phyloP scores from a whole-genome alignment of 2,797 vertebrate genomes.

The Onychomys leucogaster region DNA sequence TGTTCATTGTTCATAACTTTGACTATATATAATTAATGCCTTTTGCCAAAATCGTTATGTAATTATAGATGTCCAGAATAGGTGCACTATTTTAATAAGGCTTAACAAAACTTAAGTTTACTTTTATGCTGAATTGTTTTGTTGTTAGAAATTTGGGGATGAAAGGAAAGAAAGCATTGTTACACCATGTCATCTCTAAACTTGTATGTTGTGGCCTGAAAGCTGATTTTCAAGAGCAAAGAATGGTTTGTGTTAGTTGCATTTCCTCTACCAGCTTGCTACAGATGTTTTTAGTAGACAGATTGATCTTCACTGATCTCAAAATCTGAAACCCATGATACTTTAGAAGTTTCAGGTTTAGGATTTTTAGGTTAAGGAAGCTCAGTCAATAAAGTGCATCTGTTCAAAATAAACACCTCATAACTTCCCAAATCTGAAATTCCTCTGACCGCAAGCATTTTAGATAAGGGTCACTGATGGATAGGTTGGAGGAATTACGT shows the following conservation, averaged over 20 bases:
- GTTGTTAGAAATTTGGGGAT: slow-evolving; percentile 42
- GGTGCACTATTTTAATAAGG: slow-evolving; percentile 28
- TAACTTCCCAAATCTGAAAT: background rate
- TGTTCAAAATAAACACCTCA: background rate
- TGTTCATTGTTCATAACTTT: slow-evolving; percentile 66
- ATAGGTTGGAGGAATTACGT: background rate
- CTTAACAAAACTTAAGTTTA: slow-evolving; percentile 20
- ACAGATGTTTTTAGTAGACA: background rate
- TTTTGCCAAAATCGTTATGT: slow-evolving; percentile 65
- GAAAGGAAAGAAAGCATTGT: slow-evolving; percentile 38
- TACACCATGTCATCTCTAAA: background rate
- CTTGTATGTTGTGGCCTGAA: background rate
- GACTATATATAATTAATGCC: slow-evolving; percentile 56
- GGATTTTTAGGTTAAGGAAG: background rate
- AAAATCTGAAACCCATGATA: background rate
- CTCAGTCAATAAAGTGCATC: background rate
- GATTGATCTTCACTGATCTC: background rate
- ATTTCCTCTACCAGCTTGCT: background rate
- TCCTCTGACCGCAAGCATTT: background rate
- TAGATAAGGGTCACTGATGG: background rate
- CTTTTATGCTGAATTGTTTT: slow-evolving; percentile 47
- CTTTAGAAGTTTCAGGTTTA: background rate
- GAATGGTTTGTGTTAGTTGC: background rate
- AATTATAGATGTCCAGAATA: slow-evolving; percentile 14
- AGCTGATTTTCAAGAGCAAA: slow-evolving; percentile 40